Evolutionary conservation across 2,113 vertebrate genomes (phyloP), one percentile per base, ranked within the genome.

Genomic region (Osmerus eperlanus): DNA sequence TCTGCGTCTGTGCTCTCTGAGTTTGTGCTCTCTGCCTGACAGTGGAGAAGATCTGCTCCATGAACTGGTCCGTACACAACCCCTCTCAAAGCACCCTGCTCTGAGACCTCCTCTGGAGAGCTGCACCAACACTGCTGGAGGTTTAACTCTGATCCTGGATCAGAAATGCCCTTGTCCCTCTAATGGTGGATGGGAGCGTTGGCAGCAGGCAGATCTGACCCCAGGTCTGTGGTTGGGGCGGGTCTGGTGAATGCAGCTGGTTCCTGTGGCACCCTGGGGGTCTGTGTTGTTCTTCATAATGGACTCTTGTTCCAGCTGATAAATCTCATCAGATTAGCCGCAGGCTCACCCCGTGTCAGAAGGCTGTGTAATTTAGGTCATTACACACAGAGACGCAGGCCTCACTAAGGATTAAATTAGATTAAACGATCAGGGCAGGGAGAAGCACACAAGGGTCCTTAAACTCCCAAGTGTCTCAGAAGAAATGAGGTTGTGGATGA

Each of bases 401-500:
- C 75, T 54, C 68, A 71, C 18, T 61, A 58, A 71, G 47, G 53
- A 66, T 63, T 72, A 54, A 78, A 77, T 75, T n/a, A 64, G 78
- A 85, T 83, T 73, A 77, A 79, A 81, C 82, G 52, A 71, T 75
- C 52, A 36, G 7, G 69, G 66, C 68, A 68, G 62, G 61, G 5
- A 68, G 63, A 47, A 65, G 73, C 54, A 18, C 55, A 68, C 61
- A 77, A 55, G 65, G 74, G 36, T 52, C 63, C 51, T 52, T 52
- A 65, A 47, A 13, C 18, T 59, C 13, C 7, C 18, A 19, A 36
- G 54, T 21, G 28, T 64, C 25, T 64, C 14, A 8, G 19, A 62
- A 41, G 36, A 41, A 4, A 6, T 5, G 6, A 41, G 6, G 6
- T 41, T 41, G 36, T 41, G 36, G 36, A 41, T 41, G 36, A 41